Percentiles rank a stretch among this genome's conserved stretches.
These are phyloP conservation scores for Plebejus anna DNA, from an alignment of 2,888 invertebrate genomes.

Conservation along the genomic window DNA sequence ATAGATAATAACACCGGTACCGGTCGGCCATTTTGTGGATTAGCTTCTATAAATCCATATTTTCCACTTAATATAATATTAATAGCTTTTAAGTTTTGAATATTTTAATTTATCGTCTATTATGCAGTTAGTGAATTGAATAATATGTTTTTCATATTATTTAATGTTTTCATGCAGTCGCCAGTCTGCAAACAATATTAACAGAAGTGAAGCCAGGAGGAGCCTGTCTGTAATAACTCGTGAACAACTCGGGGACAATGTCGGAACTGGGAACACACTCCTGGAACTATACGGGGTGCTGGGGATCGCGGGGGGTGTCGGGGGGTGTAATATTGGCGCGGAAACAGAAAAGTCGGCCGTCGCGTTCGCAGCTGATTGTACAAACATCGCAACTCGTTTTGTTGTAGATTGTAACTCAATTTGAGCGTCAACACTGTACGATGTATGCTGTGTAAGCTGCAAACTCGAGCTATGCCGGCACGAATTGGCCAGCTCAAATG, in stretches of 20 bases:
- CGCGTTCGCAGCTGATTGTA: slow-evolving; percentile 10
- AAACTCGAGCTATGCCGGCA: background rate
- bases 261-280: slow-evolving; percentile 11
- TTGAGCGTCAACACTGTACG: background rate
- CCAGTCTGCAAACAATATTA: background rate
- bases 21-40: background rate
- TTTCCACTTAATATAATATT: background rate
- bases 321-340: slow-evolving; percentile 7
- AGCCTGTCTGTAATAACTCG: background rate
- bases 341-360: slow-evolving; percentile 20
- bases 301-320: background rate
- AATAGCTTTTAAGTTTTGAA: background rate
- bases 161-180: background rate
- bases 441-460: background rate
- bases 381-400: slow-evolving; percentile 10
- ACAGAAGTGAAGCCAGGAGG: background rate
- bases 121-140: background rate
- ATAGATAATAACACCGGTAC: background rate
- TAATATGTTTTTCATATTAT: background rate
- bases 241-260: slow-evolving; percentile 8
- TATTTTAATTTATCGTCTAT: background rate
- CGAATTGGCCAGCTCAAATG: background rate
- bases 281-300: background rate
- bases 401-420: slow-evolving; percentile 19
- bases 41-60: background rate